These are phyloP conservation scores for Pipistrellus pipistrellus DNA, from an alignment of 2,797 vertebrate species.

Conservation along the genomic window DNA sequence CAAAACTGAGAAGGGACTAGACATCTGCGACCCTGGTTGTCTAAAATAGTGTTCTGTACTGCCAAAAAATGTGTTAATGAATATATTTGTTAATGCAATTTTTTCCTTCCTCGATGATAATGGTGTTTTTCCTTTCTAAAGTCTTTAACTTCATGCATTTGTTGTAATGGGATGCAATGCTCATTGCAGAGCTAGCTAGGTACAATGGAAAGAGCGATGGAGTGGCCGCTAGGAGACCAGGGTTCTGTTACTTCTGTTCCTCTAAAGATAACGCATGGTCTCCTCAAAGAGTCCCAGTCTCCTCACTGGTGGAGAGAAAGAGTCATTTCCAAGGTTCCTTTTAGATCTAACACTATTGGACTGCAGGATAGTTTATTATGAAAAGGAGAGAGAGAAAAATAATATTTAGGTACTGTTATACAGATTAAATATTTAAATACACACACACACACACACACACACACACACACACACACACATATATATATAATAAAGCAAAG, in stretches of 20 bases:
- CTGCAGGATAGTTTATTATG: not conserved
- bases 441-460: too few relatives aligned
- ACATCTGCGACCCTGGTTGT: not conserved
- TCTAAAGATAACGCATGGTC: not conserved
- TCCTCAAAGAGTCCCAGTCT: not conserved
- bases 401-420: not conserved
- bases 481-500: conserved; percentile 9
- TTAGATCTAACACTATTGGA: not conserved
- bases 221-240: not conserved
- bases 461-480: too few relatives aligned
- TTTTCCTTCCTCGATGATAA: not conserved
- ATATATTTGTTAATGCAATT: not conserved
- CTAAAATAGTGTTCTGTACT: conserved; percentile 2
- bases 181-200: not conserved
- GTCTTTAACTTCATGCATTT: not conserved
- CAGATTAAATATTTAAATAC: not conserved
- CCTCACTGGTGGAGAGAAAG: not conserved
- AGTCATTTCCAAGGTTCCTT: conserved; percentile 12
- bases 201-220: not conserved
- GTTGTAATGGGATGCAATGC: not conserved
- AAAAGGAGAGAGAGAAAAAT: not conserved
- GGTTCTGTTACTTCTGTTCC: not conserved
- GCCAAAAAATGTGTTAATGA: not conserved
- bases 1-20: not conserved
- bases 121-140: conserved; percentile 20